These are phyloP conservation scores for Hirtodrosophila confusa DNA, from an alignment of 2,888 invertebrate species.

Conservation along the genomic window DNA sequence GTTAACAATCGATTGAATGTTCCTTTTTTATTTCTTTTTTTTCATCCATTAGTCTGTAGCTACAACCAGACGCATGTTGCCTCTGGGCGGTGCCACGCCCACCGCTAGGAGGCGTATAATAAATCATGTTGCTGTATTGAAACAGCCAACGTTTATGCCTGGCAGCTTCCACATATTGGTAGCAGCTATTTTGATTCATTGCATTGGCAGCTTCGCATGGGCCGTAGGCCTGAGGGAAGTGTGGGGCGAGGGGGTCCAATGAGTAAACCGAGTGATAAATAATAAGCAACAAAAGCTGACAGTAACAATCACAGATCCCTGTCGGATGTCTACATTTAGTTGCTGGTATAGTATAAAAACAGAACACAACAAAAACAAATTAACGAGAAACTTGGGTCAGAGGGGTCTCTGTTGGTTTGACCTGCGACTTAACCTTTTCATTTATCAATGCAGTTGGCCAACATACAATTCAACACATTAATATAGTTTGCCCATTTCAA, in stretches of 20 bases:
- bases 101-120: constrained; percentile 38
- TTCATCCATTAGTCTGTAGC: constrained; percentile 41
- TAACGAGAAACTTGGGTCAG: constrained; percentile 25
- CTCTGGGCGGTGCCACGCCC: constrained; percentile 39
- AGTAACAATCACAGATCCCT: constrained; percentile 51
- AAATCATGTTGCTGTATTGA: constrained; percentile 52
- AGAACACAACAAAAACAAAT: constrained; percentile 34
- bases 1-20: constrained; percentile 63
- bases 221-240: not conserved
- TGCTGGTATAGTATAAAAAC: constrained; percentile 14
- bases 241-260: not conserved
- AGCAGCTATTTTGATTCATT: constrained; percentile 64
- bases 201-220: constrained; percentile 42
- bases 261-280: constrained; percentile 60
- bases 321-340: constrained; percentile 47
- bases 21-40: constrained; percentile 7
- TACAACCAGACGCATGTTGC: constrained; percentile 42
- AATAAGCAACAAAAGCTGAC: constrained; percentile 67
- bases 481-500: constrained; percentile 63
- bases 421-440: constrained; percentile 62
- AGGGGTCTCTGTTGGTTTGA: constrained; percentile 29
- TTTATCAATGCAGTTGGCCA: constrained; percentile 54
- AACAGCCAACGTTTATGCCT: constrained; percentile 23
- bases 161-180: constrained; percentile 4
- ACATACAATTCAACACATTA: constrained; percentile 49